Base-by-base conservation (phyloP, 1,140 invertebrate species). In the Phthorimaea operculella region DNA sequence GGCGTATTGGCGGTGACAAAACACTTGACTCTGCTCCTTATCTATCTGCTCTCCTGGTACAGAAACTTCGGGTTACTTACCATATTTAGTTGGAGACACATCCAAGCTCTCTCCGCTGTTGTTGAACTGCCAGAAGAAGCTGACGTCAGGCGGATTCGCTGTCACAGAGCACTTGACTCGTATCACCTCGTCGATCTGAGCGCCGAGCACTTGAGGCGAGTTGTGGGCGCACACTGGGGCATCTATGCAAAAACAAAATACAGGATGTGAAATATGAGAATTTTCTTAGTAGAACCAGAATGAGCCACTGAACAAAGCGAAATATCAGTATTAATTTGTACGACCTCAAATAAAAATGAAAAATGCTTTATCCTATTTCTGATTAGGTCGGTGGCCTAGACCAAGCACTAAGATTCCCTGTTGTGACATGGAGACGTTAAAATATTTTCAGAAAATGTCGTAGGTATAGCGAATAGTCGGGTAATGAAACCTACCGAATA, bases 111-210 rank as follows among this genome's bases (percentile, higher is more conserved):
- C 92, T 0, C 93, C 93, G 62, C 93, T 95, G 73, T 93, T 94
- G 69, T 95, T 96, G 83, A 96, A 95, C 64, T 94, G 92, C 94
- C 94, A 96, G 49, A 92, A 88, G 74, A 96, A 96, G 48, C 90
- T 90, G 21, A 95, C 91, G 66, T 95, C 93, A 47, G 87, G 88
- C 0, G 94, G 94, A 76, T 96, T 94, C 6, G 95, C 93, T 18
- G 93, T 92, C 17, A 96, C 93, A 39, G 93, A 91, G 73, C 95
- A 96, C 1, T 91, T 88, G 49, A 96, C 91, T 58, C 91, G 90
- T 8, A 95, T 87, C 0, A 90, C 88, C 76, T 96, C 95, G 68
- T 94, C 93, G 53, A 95, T 79, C 14, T 94, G 95, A 4, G 93
- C 94, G 4, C 94, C 94, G 59, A 93, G 89, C 21, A 95, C 89